Percentiles rank a stretch among this genome's conserved stretches.
phyloP scores from a whole-genome alignment of 2,888 invertebrate genomes.

The Tolmerus cingulatus region DNA sequence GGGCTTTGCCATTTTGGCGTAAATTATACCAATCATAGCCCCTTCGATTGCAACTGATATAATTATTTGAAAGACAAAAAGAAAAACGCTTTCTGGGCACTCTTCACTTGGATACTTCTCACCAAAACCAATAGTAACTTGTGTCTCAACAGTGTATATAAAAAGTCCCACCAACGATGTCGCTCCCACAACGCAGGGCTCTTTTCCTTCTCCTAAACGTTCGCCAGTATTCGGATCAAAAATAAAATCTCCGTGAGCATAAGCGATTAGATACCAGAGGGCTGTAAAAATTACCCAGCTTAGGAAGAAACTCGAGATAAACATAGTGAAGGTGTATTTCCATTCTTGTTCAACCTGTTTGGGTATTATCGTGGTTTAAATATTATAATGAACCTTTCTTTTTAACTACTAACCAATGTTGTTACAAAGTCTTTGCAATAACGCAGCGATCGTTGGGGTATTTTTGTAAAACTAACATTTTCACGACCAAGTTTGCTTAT shows the following conservation, averaged over 20 bases:
- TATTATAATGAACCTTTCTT: neutral
- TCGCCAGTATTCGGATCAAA: slow-evolving; percentile 65
- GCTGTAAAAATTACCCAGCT: slow-evolving; percentile 83
- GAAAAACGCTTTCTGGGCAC: slow-evolving; percentile 83
- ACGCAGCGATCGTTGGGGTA: slow-evolving; percentile 73
- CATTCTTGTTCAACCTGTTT: slow-evolving; percentile 76
- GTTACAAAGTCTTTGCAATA: slow-evolving; percentile 86
- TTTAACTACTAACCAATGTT: slow-evolving; percentile 76
- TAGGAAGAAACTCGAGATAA: slow-evolving; percentile 82
- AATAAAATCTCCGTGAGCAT: slow-evolving; percentile 79
- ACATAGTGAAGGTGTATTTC: slow-evolving; percentile 89
- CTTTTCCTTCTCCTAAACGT: slow-evolving; percentile 62
- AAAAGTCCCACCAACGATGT: slow-evolving; percentile 72
- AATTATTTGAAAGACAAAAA: slow-evolving; percentile 83
- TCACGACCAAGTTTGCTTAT: slow-evolving; percentile 60
- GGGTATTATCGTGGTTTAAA: slow-evolving; percentile 59
- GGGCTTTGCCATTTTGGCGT: slow-evolving; percentile 81
- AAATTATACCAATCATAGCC: slow-evolving; percentile 71
- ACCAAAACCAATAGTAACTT: slow-evolving; percentile 86
- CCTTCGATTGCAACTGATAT: slow-evolving; percentile 69
- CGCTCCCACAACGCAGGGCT: slow-evolving; percentile 69
- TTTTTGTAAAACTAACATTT: slow-evolving; percentile 58
- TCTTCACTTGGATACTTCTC: slow-evolving; percentile 81
- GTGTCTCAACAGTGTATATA: slow-evolving; percentile 88
- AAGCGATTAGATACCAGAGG: slow-evolving; percentile 80